Percentiles rank a stretch among this genome's conserved stretches.
These are phyloP conservation scores for Styela plicata DNA, from an alignment of 23 tunicate genomes.

Conservation along the genomic window DNA sequence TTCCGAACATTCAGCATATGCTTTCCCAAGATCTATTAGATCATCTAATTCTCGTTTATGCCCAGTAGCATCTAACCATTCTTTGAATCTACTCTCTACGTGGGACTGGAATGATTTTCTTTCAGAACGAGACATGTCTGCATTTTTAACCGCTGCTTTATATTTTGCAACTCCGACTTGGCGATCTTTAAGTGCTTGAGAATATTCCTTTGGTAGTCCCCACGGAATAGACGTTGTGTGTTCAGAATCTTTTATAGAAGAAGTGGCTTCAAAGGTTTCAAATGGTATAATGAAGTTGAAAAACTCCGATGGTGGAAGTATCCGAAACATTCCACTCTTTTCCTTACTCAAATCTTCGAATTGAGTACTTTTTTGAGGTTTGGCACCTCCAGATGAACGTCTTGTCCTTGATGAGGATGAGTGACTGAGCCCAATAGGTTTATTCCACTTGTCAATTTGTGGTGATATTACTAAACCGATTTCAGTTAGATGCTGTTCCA, in stretches of 20 bases:
- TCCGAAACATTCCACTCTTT: slow-evolving; percentile 19
- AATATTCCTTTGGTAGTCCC: slow-evolving; percentile 62
- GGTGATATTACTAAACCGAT: slow-evolving; percentile 74
- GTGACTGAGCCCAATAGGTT: slow-evolving; percentile 52
- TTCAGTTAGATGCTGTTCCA: slow-evolving; percentile 62
- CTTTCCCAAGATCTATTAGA: slow-evolving; percentile 25
- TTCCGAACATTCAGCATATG: neutral
- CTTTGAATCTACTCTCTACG: slow-evolving; percentile 66
- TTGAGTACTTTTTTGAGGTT: slow-evolving; percentile 23
- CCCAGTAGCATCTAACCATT: slow-evolving; percentile 69
- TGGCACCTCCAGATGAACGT: neutral
- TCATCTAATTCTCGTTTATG: slow-evolving; percentile 73
- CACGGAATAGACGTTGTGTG: slow-evolving; percentile 66
- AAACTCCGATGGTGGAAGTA: slow-evolving; percentile 62
- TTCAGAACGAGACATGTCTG: slow-evolving; percentile 70
- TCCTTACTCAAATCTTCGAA: neutral
- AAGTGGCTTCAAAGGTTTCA: neutral
- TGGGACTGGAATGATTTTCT: slow-evolving; percentile 47
- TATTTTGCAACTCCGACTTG: slow-evolving; percentile 63
- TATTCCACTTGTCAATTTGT: slow-evolving; percentile 87
- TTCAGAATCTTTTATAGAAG: neutral
- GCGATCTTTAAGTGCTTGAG: slow-evolving; percentile 56
- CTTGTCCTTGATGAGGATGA: slow-evolving; percentile 10
- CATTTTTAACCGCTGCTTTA: slow-evolving; percentile 65
- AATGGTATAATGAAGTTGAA: slow-evolving; percentile 73